These are phyloP conservation scores for Poeciliopsis paucimaculata DNA, from an alignment of 2,797 vertebrate species.

Conservation along the genomic window DNA sequence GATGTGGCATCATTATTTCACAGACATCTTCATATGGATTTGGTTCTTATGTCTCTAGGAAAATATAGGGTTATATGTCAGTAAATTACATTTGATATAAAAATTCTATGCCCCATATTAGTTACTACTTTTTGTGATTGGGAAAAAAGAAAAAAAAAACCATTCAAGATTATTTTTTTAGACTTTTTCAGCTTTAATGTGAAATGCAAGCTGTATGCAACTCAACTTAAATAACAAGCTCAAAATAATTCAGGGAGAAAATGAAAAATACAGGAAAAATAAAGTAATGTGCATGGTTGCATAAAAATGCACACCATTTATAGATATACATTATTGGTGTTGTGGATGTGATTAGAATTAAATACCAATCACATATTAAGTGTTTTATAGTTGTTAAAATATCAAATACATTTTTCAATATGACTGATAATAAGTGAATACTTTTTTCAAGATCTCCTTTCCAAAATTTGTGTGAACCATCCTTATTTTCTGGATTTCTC, in stretches of 20 bases:
- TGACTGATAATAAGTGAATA: background rate
- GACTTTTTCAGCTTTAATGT: background rate
- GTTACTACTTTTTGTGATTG: background rate
- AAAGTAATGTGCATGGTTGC: background rate
- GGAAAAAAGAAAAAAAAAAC: too few relatives aligned
- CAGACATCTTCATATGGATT: background rate
- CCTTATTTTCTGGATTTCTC: background rate
- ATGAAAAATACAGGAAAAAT: background rate
- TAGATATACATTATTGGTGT: background rate
- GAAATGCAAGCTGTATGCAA: background rate
- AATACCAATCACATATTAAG: background rate
- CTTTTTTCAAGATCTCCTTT: background rate
- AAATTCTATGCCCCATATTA: background rate
- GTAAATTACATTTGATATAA: background rate
- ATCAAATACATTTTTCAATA: background rate
- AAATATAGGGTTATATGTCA: slow-evolving; percentile 4
- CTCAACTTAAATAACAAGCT: background rate
- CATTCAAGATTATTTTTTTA: background rate
- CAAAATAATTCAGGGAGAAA: background rate
- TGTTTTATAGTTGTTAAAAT: background rate
- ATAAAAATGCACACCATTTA: background rate
- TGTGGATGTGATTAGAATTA: background rate
- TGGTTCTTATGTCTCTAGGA: background rate
- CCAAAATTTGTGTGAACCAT: background rate
- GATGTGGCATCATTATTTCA: slow-evolving; percentile 3